Percentiles rank a stretch among this genome's conserved stretches.
phyloP scores from a whole-genome alignment of 2,888 invertebrate genomes.

The Napeogenes sylphis region DNA sequence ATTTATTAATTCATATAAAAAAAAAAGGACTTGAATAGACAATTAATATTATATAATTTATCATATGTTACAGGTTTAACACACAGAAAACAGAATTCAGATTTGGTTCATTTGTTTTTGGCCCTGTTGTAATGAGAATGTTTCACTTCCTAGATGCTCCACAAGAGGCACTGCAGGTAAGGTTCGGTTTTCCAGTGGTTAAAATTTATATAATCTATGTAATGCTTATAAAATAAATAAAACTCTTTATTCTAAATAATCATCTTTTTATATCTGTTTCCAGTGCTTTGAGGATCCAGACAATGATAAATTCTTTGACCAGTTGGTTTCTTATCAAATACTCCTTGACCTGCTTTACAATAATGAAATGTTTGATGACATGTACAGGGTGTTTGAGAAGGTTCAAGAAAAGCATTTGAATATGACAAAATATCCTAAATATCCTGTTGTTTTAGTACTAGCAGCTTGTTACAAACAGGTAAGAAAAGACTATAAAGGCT shows the following conservation, averaged over 20 bases:
- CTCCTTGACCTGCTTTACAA: slow-evolving; percentile 84
- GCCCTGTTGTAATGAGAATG: slow-evolving; percentile 89
- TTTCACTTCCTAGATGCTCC: slow-evolving; percentile 84
- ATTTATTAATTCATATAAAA: too few relatives aligned
- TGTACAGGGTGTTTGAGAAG: slow-evolving; percentile 80
- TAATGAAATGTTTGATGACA: slow-evolving; percentile 81
- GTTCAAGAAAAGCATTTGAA: slow-evolving; percentile 79
- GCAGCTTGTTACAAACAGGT: slow-evolving; percentile 88
- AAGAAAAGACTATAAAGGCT: slow-evolving; percentile 36
- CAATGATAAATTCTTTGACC: slow-evolving; percentile 84
- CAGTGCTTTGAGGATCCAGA: slow-evolving; percentile 81
- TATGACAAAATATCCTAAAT: slow-evolving; percentile 82
- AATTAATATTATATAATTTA: slow-evolving; percentile 9
- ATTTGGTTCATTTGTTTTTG: slow-evolving; percentile 89
- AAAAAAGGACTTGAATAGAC: neutral
- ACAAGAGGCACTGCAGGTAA: slow-evolving; percentile 79
- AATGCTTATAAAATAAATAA: too few relatives aligned
- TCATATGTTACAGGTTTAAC: slow-evolving; percentile 76
- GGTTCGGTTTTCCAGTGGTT: slow-evolving; percentile 4
- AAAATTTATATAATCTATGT: neutral
- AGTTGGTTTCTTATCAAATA: slow-evolving; percentile 81
- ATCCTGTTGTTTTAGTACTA: slow-evolving; percentile 80
- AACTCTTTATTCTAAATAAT: neutral
- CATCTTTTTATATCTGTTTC: slow-evolving; percentile 35
- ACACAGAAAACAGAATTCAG: slow-evolving; percentile 82